A percentile compares a stretch with the other conserved stretches of the same genome.
Evolutionary conservation across 2,113 vertebrate species (phyloP).

Genomic region (Chaenocephalus aceratus): DNA sequence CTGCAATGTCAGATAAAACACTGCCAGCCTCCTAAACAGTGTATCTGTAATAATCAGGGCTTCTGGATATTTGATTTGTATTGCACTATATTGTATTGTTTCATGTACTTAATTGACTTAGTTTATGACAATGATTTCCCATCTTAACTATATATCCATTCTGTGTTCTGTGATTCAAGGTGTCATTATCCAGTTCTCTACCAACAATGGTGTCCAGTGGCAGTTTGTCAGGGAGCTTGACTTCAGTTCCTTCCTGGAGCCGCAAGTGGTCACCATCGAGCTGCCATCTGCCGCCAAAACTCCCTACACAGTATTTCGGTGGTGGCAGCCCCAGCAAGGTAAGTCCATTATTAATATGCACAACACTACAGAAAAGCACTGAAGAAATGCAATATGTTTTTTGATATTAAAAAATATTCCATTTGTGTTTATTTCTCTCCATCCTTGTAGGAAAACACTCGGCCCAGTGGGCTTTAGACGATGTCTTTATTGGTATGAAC

Average conservation of each 20-base stretch:
- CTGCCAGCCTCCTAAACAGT: slow-evolving; percentile 6
- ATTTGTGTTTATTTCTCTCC: not conserved
- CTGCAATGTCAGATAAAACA: slow-evolving; percentile 43
- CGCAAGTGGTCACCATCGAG: slow-evolving; percentile 95
- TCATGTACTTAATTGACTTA: not conserved
- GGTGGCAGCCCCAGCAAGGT: slow-evolving; percentile 99
- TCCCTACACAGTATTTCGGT: slow-evolving; percentile 92
- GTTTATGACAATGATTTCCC: not conserved
- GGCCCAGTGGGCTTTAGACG: slow-evolving; percentile 96
- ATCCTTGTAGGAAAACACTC: slow-evolving; percentile 90
- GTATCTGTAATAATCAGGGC: slow-evolving; percentile 16
- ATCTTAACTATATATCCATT: not conserved
- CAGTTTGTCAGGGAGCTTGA: slow-evolving; percentile 93
- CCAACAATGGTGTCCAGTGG: slow-evolving; percentile 95
- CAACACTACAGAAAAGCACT: not conserved
- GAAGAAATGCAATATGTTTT: not conserved
- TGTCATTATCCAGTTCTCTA: slow-evolving; percentile 95
- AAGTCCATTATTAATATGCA: not conserved
- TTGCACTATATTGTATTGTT: slow-evolving; percentile 1
- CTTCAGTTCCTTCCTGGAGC: slow-evolving; percentile 94
- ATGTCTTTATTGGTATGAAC: slow-evolving; percentile 97
- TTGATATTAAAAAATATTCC: not conserved
- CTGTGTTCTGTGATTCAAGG: slow-evolving; percentile 77
- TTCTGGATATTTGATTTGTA: not conserved
- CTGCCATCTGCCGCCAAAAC: slow-evolving; percentile 92